These are phyloP conservation scores for Penaeus vannamei DNA, from an alignment of 1,140 invertebrate genomes.

Conservation along the genomic window DNA sequence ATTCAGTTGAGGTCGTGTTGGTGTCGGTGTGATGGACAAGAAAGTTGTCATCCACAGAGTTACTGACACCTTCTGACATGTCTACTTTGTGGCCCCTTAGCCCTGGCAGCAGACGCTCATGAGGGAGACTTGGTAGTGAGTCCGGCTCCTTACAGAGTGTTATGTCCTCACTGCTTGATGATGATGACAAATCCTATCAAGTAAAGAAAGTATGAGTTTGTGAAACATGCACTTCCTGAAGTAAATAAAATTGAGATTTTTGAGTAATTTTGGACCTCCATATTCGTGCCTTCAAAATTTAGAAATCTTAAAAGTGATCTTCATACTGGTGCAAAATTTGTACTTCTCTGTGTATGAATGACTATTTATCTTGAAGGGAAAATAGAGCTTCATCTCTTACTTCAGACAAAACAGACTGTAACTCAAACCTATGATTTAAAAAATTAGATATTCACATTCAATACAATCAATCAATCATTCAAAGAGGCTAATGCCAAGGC, in stretches of 20 bases:
- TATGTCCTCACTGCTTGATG: slow-evolving; percentile 41
- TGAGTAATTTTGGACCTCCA: too few relatives aligned
- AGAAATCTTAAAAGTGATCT: too few relatives aligned
- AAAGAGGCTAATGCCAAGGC: too few relatives aligned
- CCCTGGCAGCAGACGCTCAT: slow-evolving; percentile 1
- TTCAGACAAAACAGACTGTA: too few relatives aligned
- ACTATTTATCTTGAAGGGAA: too few relatives aligned
- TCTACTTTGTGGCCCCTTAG: slow-evolving; percentile 29
- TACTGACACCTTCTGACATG: slow-evolving; percentile 1
- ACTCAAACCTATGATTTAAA: too few relatives aligned
- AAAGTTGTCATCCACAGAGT: slow-evolving; percentile 33
- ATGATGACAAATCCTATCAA: slow-evolving; percentile 38
- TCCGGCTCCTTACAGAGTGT: slow-evolving; percentile 44
- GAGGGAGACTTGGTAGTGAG: slow-evolving; percentile 21
- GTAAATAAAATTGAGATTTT: background rate
- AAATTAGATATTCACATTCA: too few relatives aligned
- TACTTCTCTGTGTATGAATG: too few relatives aligned
- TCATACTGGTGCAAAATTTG: too few relatives aligned
- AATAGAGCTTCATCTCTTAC: too few relatives aligned
- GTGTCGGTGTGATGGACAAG: slow-evolving; percentile 61
- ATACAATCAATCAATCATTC: too few relatives aligned
- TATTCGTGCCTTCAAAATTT: too few relatives aligned
- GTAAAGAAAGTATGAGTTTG: background rate
- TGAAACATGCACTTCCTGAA: background rate
- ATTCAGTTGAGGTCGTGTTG: slow-evolving; percentile 68